Evolutionary conservation across 1,140 invertebrate species (phyloP).

Genomic region (Helicoverpa armigera): DNA sequence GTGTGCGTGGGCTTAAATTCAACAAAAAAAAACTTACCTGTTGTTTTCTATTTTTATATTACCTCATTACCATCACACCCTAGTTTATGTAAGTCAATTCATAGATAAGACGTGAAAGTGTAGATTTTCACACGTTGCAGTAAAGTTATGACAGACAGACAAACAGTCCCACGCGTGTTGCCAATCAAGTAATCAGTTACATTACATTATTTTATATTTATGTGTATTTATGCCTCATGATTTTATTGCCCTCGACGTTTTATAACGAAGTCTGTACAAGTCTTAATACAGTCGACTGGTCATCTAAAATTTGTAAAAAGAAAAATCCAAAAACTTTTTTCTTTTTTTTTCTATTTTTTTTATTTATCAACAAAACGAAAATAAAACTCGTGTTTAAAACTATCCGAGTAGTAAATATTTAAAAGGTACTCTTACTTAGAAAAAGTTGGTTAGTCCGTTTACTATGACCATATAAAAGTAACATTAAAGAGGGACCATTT

Average conservation of each 20-base stretch:
- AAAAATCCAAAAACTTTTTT: too few species aligned
- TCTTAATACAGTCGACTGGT: too few species aligned
- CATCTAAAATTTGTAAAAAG: too few species aligned
- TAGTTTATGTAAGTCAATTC: neutral
- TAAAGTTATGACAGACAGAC: conserved; percentile 5
- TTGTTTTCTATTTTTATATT: too few species aligned
- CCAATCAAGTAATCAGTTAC: conserved; percentile 4
- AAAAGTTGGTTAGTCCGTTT: neutral
- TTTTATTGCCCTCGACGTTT: neutral
- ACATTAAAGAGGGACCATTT: conserved; percentile 7
- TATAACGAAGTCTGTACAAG: too few species aligned
- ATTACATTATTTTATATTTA: neutral
- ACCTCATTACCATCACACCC: too few species aligned
- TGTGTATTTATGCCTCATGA: conserved; percentile 7
- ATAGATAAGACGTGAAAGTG: neutral
- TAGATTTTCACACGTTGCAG: conserved; percentile 3
- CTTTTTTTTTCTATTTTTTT: too few species aligned
- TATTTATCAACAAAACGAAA: neutral
- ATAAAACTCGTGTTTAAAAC: neutral
- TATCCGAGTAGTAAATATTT: neutral
- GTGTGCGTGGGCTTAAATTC: too few species aligned
- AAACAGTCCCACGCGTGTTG: conserved; percentile 25
- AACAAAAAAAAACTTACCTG: too few species aligned
- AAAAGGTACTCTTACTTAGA: conserved; percentile 2
- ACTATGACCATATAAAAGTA: conserved; percentile 11